These are phyloP conservation scores for Tribolium castaneum DNA, from an alignment of 1,140 invertebrate genomes.

Conservation along the genomic window DNA sequence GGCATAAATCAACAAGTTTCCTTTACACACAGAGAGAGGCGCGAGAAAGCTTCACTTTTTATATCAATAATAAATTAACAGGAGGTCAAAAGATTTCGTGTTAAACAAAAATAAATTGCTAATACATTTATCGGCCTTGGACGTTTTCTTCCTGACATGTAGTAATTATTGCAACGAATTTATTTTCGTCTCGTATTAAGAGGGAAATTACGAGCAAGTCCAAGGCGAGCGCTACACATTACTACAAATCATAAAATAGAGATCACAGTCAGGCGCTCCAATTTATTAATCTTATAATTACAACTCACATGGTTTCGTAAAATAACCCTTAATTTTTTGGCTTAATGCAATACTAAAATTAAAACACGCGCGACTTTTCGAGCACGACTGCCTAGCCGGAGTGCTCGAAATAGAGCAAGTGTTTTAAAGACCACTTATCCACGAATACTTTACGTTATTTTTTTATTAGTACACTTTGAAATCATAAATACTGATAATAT, in stretches of 20 bases:
- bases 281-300: no score
- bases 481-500: no score
- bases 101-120: slow-evolving; percentile 23
- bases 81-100: slow-evolving; percentile 22
- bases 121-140: slow-evolving; percentile 15
- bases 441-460: no score
- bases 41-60: slow-evolving; percentile 32
- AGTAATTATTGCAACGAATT: background rate
- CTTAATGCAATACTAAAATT: no score
- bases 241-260: background rate
- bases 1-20: slow-evolving; percentile 20
- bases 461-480: no score
- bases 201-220: slow-evolving; percentile 3
- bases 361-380: no score
- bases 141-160: slow-evolving; percentile 29
- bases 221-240: background rate
- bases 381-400: no score
- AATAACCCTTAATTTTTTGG: no score
- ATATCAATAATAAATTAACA: slow-evolving; percentile 23
- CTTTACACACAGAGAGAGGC: slow-evolving; percentile 1
- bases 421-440: no score
- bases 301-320: no score
- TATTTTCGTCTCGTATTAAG: slow-evolving; percentile 10
- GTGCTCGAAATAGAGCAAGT: no score
- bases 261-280: no score